Evolutionary conservation across 2,888 invertebrate species (phyloP), one percentile per base, ranked within the genome.

Genomic region (Dermolepida albohirtum): DNA sequence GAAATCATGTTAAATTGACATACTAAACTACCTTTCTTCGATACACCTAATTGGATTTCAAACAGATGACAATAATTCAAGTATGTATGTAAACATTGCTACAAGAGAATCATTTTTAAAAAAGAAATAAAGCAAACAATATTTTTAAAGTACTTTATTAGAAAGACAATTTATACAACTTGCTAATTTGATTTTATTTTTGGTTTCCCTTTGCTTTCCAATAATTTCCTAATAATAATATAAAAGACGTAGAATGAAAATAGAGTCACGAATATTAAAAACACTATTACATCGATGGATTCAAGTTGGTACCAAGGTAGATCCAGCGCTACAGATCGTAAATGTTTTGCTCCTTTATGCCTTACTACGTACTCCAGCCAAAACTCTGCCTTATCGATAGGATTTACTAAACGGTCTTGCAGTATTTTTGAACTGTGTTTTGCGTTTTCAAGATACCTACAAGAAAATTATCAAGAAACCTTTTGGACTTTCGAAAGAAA

Each of bases 291-390:
- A 39, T 66, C 66, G 1, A 57, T 11, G 22, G 57, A 55, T 7
- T 11, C 47, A 41, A 70, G 70, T 54, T 73, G 69, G 54, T 71
- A 72, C 59, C 69, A 70, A 52, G 67, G 67, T 34, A 73, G 68
- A 22, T 72, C 71, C 12, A 71, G 66, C 8, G 68, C 66, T 17
- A 49, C 51, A 4, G 64, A 57, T 47, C 72, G 52, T 29, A 75
- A 52, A 64, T 73, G 71, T 12, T 55, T 67, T 0, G 68, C 70
- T 29, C 74, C 75, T 11, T 69, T 70, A 51, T 74, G 67, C n/a
- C 71, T 34, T 12, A 71, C 44, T 0, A 72, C 68, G 44, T 74
- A 73, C 59, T 75, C 73, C 1, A 67, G 64, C 74, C 73, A 75
- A 52, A 71, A 74, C n/a, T 70, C 51, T 8, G 72, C 71, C 12